Evolutionary conservation across 2,888 invertebrate species (phyloP).

Genomic region (Imbricaverruca yamaguchii): DNA sequence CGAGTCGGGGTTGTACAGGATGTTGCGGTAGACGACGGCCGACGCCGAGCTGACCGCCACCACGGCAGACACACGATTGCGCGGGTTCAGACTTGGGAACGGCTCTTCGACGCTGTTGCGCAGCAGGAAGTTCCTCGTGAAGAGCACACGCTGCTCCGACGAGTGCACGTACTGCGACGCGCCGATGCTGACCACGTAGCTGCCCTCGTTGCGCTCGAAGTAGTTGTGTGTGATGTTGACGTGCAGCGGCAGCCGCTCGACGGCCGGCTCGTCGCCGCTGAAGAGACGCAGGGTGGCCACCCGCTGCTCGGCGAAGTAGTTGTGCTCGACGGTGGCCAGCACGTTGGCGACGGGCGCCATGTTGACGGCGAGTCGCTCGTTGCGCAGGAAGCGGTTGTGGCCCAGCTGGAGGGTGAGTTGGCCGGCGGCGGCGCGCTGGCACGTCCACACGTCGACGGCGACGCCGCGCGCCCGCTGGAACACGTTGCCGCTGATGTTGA

Average conservation of each 20-base stretch:
- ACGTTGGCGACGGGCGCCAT: constrained; percentile 75
- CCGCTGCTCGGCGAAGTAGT: constrained; percentile 72
- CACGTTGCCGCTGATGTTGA: constrained; percentile 87
- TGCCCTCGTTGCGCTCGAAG: constrained; percentile 79
- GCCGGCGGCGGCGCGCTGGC: constrained; percentile 57
- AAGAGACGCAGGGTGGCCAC: constrained; percentile 72
- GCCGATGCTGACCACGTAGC: constrained; percentile 78
- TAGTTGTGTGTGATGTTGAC: constrained; percentile 75
- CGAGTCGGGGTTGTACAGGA: constrained; percentile 81
- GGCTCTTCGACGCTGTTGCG: constrained; percentile 80
- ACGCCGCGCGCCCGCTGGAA: constrained; percentile 72
- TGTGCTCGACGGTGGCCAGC: constrained; percentile 70
- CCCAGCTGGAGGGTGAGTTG: constrained; percentile 63
- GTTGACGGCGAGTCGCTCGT: constrained; percentile 60
- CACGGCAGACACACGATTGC: constrained; percentile 86
- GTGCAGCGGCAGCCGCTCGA: constrained; percentile 62
- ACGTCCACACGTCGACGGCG: constrained; percentile 73
- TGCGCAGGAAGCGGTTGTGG: constrained; percentile 72
- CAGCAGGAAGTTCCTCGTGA: constrained; percentile 78
- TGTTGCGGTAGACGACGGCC: constrained; percentile 78
- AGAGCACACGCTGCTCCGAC: constrained; percentile 61
- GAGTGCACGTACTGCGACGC: constrained; percentile 73
- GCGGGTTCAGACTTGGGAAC: constrained; percentile 64
- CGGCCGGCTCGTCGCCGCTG: constrained; percentile 70
- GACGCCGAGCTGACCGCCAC: constrained; percentile 82